Percentiles rank a stretch among this genome's conserved stretches.
These are phyloP conservation scores for Cantharis flavilabris DNA, from an alignment of 2,888 invertebrate species.

Conservation along the genomic window DNA sequence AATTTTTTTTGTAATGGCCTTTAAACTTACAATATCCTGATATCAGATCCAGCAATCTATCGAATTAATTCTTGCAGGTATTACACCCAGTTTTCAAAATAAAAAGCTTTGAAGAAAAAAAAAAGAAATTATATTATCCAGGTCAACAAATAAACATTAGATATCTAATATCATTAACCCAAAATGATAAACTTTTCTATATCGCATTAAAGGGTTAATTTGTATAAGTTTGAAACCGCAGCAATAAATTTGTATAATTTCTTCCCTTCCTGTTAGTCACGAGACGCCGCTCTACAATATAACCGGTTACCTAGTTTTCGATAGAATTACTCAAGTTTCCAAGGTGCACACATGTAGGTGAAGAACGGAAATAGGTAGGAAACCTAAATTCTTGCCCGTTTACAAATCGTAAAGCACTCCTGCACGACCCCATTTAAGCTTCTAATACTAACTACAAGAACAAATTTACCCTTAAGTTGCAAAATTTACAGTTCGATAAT, in stretches of 20 bases:
- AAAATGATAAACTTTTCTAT: neutral
- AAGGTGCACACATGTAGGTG: neutral
- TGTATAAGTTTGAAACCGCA: neutral
- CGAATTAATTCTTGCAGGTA: neutral
- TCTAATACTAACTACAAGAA: neutral
- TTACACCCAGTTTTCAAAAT: neutral
- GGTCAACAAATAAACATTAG: neutral
- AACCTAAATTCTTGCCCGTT: neutral
- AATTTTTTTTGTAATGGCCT: constrained; percentile 4
- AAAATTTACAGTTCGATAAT: neutral
- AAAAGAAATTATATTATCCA: neutral
- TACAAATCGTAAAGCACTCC: neutral
- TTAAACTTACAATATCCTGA: neutral
- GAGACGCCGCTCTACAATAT: neutral
- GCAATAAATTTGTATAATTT: neutral
- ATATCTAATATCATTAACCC: neutral
- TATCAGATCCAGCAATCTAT: neutral
- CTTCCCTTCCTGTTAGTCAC: neutral
- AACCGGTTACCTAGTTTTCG: neutral
- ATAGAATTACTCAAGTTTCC: neutral
- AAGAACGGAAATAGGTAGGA: neutral
- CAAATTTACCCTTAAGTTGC: neutral
- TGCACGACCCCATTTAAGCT: neutral
- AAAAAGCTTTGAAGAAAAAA: neutral
- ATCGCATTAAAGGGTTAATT: neutral